Percentiles rank a stretch among this genome's conserved stretches.
Conservation (phyloP, 1,140 invertebrate species). For the Macrocentrus cingulum region DNA sequence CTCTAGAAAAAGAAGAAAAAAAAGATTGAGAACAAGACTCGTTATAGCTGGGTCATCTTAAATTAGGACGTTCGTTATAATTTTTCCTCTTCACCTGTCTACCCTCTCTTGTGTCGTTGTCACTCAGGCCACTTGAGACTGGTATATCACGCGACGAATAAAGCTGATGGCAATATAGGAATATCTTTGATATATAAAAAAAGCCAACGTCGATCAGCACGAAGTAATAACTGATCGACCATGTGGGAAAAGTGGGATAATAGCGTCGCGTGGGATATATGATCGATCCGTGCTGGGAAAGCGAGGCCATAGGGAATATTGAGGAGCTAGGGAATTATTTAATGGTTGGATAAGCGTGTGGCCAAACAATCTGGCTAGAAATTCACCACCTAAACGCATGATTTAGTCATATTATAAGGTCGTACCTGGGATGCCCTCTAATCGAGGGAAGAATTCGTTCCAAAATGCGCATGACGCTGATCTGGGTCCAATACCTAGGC, state of each 20-base stretch:
- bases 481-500: slow-evolving; percentile 76
- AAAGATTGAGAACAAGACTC: background rate
- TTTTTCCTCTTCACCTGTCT: background rate
- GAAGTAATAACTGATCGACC: background rate
- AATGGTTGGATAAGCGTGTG: background rate
- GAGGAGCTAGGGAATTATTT: slow-evolving; percentile 20
- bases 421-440: slow-evolving; percentile 73
- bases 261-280: background rate
- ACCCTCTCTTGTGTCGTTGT: background rate
- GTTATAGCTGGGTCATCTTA: slow-evolving; percentile 19
- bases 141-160: background rate
- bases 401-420: slow-evolving; percentile 21
- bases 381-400: background rate
- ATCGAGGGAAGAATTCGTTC: slow-evolving; percentile 89
- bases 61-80: slow-evolving; percentile 19
- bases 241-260: background rate
- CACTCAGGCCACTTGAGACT: background rate
- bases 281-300: background rate
- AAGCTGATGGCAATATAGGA: background rate
- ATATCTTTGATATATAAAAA: too few relatives aligned
- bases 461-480: slow-evolving; percentile 91
- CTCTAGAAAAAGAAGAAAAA: slow-evolving; percentile 17
- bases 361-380: background rate
- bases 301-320: background rate
- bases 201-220: background rate